Evolutionary conservation across 2,797 vertebrate genomes (phyloP), one percentile per base, ranked within the genome.

Genomic region (Pangasius mekongensis): DNA sequence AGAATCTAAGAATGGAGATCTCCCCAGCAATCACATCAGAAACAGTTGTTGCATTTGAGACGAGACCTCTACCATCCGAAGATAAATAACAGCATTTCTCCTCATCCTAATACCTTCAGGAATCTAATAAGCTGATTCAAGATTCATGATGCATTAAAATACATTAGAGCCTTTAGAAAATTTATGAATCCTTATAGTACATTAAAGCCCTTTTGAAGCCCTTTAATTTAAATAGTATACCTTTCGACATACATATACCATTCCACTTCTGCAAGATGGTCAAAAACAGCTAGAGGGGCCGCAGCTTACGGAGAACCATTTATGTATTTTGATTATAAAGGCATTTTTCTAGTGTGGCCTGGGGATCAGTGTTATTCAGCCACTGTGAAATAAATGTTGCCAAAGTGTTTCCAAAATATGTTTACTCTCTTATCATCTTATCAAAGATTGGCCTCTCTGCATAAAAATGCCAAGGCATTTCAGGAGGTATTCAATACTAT

Each of bases 351-450:
- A 58, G 66, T 30, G 43, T 24, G 64, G 76, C 74, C 74, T 60
- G 8, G 9, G 74, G 52, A 88, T 78, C 36, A 52, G 47, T 81
- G 3, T 54, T 30, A 81, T 58, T 39, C 76, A 88, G 39, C 39
- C 76, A 39, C 77, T 85, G 84, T 82, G 43, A 82, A 89, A 86
- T 73, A 80, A 71, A n/a, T 47, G 27, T 78, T 58, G 33, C 14
- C 36, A 13, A 49, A 56, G 83, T 27, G 30, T 76, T 84, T 67
- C 43, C 27, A 62, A 67, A 86, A 80, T n/a, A 62, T 47, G 54
- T 30, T 85, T 43, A 11, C 18, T n/a, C 27, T 76, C 36, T 36
- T 36, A 36, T 36, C 56, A 86, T 77, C 39, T 58, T 78, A 49
- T 86, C 54, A 77, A 43, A 74, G 52, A 85, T 74, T 60, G n/a